Base-by-base conservation (phyloP, 2,113 vertebrate genomes). In the Montifringilla adamsi region DNA sequence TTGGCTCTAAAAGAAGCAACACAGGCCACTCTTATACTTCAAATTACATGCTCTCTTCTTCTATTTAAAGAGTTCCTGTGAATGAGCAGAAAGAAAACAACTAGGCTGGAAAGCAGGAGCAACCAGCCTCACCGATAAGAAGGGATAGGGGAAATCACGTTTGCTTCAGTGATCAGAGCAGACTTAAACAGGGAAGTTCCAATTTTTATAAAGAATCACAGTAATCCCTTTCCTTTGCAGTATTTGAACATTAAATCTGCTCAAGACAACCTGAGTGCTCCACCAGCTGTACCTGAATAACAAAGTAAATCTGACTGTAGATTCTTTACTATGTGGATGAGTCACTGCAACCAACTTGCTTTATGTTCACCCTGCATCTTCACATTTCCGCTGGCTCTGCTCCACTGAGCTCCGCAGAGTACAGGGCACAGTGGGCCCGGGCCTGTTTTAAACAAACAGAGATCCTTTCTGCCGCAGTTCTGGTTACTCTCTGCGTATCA, bases 351-450 rank as follows among this genome's bases (percentile, higher is more conserved):
- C 4, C 7, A 24, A n/a, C 22, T 55, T 18, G 22, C 19, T 72
- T 87, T 30, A 28, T 0, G 1, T 27, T 39, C 3, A 1, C 10
- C 20, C 13, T 7, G 2, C 16, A 21, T 21, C 17, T n/a, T 59
- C 21, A 4, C 5, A 16, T 52, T 70, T 41, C 33, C 2, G 9
- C 17, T 6, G 33, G 27, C 27, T 37, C 9, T n/a, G 22, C 27
- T 60, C 52, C 26, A 26, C 15, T 0, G 0, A 15, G 4, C 6
- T 43, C 83, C 9, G 64, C 20, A 13, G 20, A 41, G 18, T 1
- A 2, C 23, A 2, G 5, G 4, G 21, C 3, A 17, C 28, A 2
- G 11, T 2, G 15, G 35, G 23, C 81, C 41, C 7, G 4, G 0
- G 20, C n/a, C 28, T 28, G 6, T 46, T 60, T 56, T 15, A 52